Evolutionary conservation across 2,888 invertebrate species (phyloP).

Genomic region (Thyatira batis): DNA sequence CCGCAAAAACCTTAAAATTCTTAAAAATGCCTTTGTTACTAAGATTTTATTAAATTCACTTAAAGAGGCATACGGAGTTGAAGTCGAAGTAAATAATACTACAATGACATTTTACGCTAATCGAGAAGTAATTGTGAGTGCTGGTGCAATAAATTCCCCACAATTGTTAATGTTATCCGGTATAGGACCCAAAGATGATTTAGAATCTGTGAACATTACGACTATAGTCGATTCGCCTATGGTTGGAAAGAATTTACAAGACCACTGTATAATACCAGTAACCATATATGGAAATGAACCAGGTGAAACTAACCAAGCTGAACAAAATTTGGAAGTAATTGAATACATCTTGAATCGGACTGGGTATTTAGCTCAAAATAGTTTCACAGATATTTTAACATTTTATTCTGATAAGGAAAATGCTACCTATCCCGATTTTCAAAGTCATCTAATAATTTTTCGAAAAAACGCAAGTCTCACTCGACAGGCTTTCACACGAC

Average conservation of each 20-base stretch:
- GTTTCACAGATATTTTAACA: slow-evolving; percentile 77
- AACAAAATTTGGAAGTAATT: slow-evolving; percentile 51
- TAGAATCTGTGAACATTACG: slow-evolving; percentile 53
- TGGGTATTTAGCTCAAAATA: slow-evolving; percentile 73
- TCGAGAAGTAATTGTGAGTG: slow-evolving; percentile 74
- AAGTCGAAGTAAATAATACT: slow-evolving; percentile 42
- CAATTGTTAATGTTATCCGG: slow-evolving; percentile 79
- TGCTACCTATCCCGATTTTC: slow-evolving; percentile 51
- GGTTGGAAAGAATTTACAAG: slow-evolving; percentile 81
- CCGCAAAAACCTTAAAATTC: slow-evolving; percentile 42
- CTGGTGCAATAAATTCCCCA: slow-evolving; percentile 74
- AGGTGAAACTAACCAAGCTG: slow-evolving; percentile 29
- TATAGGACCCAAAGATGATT: slow-evolving; percentile 66
- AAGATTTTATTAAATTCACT: slow-evolving; percentile 71
- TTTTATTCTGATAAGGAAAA: slow-evolving; percentile 46
- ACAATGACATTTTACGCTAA: slow-evolving; percentile 36
- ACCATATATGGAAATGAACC: slow-evolving; percentile 53
- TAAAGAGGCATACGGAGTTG: slow-evolving; percentile 62
- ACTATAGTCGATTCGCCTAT: slow-evolving; percentile 61
- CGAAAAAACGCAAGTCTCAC: slow-evolving; percentile 46
- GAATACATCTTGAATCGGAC: slow-evolving; percentile 75
- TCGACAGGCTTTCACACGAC: slow-evolving; percentile 17
- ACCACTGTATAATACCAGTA: slow-evolving; percentile 69
- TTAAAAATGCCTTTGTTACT: slow-evolving; percentile 73
- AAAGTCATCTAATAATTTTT: slow-evolving; percentile 39